These are phyloP conservation scores for Drosophila biarmipes DNA, from an alignment of 1,140 invertebrate genomes.

Conservation along the genomic window DNA sequence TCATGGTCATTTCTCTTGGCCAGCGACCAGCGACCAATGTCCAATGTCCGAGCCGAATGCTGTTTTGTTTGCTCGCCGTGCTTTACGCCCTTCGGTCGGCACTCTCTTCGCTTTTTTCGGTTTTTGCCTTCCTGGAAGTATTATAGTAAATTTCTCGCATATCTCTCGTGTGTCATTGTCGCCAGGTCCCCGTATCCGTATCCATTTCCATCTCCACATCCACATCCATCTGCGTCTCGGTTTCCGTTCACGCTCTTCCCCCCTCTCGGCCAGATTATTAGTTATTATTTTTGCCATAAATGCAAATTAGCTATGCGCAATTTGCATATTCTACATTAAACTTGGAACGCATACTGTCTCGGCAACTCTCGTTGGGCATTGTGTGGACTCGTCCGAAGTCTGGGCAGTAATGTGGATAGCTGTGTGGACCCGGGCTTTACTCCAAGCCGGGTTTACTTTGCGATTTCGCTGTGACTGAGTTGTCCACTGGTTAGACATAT, in stretches of 20 bases:
- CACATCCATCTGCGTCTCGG: constrained; percentile 32
- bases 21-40: constrained; percentile 49
- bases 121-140: constrained; percentile 74
- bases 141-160: constrained; percentile 82
- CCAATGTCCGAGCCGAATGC: constrained; percentile 44
- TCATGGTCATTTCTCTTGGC: constrained; percentile 72
- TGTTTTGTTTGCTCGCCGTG: constrained; percentile 60
- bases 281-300: constrained; percentile 81
- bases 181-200: constrained; percentile 33
- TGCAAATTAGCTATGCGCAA: constrained; percentile 78
- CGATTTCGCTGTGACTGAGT: constrained; percentile 16
- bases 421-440: constrained; percentile 3
- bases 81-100: constrained; percentile 43
- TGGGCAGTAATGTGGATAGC: constrained; percentile 1
- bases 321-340: constrained; percentile 82
- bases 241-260: constrained; percentile 9
- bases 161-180: constrained; percentile 70
- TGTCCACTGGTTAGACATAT: constrained; percentile 16
- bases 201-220: constrained; percentile 12
- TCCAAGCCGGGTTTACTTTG: constrained; percentile 18
- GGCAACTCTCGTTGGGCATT: constrained; percentile 34
- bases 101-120: constrained; percentile 39
- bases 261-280: constrained; percentile 67
- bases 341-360: constrained; percentile 43
- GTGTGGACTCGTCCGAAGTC: constrained; percentile 9